Evolutionary conservation across 2,113 vertebrate genomes (phyloP).

Genomic region (Chloropsis cyanopogon): DNA sequence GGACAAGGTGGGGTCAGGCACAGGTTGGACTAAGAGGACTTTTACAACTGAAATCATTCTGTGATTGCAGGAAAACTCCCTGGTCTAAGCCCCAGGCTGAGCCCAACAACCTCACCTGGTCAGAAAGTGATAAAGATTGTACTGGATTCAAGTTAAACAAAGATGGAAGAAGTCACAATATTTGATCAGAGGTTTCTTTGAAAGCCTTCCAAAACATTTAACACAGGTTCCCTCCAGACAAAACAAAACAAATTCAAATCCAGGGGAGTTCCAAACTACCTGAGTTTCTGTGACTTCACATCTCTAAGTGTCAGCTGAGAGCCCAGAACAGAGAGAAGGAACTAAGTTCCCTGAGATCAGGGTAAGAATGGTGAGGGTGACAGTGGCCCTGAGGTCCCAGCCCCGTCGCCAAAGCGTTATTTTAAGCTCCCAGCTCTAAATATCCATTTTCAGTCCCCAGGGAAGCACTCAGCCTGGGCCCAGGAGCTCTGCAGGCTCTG

Average conservation of each 20-base stretch:
- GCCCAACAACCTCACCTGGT: not conserved
- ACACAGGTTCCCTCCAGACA: not conserved
- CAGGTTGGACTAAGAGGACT: rapidly evolving
- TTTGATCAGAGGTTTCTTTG: not conserved
- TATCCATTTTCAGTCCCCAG: not conserved
- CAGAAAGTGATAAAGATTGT: too few species aligned
- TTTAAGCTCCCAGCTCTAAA: not conserved
- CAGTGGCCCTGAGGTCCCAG: not conserved
- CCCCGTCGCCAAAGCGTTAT: not conserved
- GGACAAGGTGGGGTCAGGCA: rapidly evolving
- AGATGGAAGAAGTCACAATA: not conserved
- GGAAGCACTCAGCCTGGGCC: not conserved
- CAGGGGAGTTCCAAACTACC: not conserved
- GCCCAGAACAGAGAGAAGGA: not conserved
- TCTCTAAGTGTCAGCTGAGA: not conserved
- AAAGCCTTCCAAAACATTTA: not conserved
- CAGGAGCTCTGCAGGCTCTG: not conserved
- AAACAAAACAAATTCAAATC: not conserved
- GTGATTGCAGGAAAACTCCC: not conserved
- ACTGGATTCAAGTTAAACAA: not conserved
- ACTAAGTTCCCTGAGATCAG: not conserved
- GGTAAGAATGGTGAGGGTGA: not conserved
- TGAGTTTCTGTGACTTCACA: not conserved
- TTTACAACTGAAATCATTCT: not conserved
- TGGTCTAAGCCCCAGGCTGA: not conserved